Evolutionary conservation across 35 echinoderm and acorn worm species (phyloP), one percentile per base, ranked within the genome.

Genomic region (Apostichopus japonicus): DNA sequence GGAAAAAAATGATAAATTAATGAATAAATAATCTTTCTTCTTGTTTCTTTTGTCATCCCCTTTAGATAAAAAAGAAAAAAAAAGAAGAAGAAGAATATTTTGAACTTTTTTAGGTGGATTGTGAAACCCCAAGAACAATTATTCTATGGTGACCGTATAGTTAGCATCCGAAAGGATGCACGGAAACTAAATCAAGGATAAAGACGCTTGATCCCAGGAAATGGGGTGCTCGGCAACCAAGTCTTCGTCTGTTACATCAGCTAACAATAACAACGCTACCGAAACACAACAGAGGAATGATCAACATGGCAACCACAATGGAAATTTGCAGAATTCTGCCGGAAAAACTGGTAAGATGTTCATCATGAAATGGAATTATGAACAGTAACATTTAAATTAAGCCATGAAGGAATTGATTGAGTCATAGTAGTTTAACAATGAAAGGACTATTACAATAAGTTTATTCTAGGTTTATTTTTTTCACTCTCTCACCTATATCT

Each of bases 151-250:
- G 63, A 67, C 63, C 63, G 11, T 67, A 11, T 67, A 44, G 63
- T 67, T 67, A 67, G 63, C 63, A 67, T 67, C 63, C 63, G 63
- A 67, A 67, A 67, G 63, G 63, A 67, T 67, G 63, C 63, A 15
- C 11, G 11, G 63, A 67, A 67, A 44, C 33, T 44, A 44, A 44
- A 44, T 44, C 33, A 44, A 67, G 11, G 63, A 67, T 15, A 67
- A 67, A 10, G 2, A 11, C 63, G 19, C 63, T 67, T 67, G 11
- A 67, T 67, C 63, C 19, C 63, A 24, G 54, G 79, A 83, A 19
- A 83, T 83, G 79, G 79, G 79, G 17, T 83, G 79, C 54, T 83
- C 79, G 54, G 79, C 79, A 83, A 83, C 33, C 7, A 44, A 83
- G 79, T 83, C 79, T 14, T 54, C 79, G 0, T 53, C 44, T 53